Evolutionary conservation across 30 jellyfish, hydroid and myxozoan genomes (phyloP).

Genomic region (Pseudorhiza aurosa): DNA sequence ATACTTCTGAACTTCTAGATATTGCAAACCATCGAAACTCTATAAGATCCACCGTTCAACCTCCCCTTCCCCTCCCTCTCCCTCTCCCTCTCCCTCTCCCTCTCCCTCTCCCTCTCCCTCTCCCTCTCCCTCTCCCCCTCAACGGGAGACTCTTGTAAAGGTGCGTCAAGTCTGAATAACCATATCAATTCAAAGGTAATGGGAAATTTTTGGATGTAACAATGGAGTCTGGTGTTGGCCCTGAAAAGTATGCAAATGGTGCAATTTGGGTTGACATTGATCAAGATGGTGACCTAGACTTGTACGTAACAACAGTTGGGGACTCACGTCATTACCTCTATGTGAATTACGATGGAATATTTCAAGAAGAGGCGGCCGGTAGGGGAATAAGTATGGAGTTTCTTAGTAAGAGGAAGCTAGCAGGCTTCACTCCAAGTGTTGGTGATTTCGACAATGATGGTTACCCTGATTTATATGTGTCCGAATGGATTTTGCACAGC

Average conservation of each 20-base stretch:
- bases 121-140: too few species aligned
- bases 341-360: conserved; percentile 87
- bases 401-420: conserved; percentile 75
- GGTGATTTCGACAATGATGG: conserved; percentile 98
- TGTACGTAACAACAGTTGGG: conserved; percentile 92
- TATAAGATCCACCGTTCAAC: too few species aligned
- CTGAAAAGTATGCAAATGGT: conserved; percentile 87
- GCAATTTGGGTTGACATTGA: conserved; percentile 97
- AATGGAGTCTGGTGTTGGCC: conserved; percentile 86
- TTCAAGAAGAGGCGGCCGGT: conserved; percentile 87
- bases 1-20: too few species aligned
- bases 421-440: conserved; percentile 94
- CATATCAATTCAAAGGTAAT: conserved; percentile 86
- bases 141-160: too few species aligned
- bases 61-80: too few species aligned
- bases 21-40: too few species aligned
- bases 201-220: conserved; percentile 96
- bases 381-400: conserved; percentile 74
- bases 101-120: too few species aligned
- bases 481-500: conserved; percentile 94
- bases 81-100: too few species aligned
- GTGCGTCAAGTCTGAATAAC: too few species aligned
- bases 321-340: conserved; percentile 91
- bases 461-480: conserved; percentile 82
- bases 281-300: conserved; percentile 96